Percentiles rank a stretch among this genome's conserved stretches.
Evolutionary conservation across 2,888 invertebrate species (phyloP).

Genomic region (Ectemnius cavifrons): DNA sequence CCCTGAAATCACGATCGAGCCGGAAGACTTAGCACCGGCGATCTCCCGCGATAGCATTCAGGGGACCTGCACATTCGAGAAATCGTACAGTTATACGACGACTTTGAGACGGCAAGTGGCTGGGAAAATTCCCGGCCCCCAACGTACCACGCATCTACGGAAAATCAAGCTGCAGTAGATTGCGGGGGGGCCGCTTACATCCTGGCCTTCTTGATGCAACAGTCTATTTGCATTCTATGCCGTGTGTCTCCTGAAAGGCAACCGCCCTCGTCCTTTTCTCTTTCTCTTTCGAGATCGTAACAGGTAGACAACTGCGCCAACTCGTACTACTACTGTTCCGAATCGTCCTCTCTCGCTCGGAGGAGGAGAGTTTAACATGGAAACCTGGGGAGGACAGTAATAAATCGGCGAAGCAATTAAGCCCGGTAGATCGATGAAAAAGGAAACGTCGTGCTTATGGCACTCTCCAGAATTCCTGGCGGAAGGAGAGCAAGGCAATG

Average conservation of each 20-base stretch:
- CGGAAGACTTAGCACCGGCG: background rate
- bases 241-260: background rate
- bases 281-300: too few relatives aligned
- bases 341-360: too few relatives aligned
- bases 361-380: background rate
- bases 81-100: background rate
- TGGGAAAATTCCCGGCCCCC: background rate
- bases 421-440: conserved; percentile 2
- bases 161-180: background rate
- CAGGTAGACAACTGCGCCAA: too few relatives aligned
- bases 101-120: background rate
- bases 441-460: background rate
- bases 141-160: background rate
- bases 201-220: background rate
- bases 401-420: conserved; percentile 7
- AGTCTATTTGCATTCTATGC: conserved; percentile 11
- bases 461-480: conserved; percentile 1
- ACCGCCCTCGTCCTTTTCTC: too few relatives aligned
- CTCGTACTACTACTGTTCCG: too few relatives aligned
- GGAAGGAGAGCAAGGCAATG: background rate
- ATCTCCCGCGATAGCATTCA: background rate
- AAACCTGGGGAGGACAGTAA: background rate
- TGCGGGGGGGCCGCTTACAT: background rate
- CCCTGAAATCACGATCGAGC: conserved; percentile 39
- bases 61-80: background rate